Percentiles rank a stretch among this genome's conserved stretches.
Evolutionary conservation across 1,140 invertebrate genomes (phyloP).

Genomic region (Caenorhabditis tropicalis): DNA sequence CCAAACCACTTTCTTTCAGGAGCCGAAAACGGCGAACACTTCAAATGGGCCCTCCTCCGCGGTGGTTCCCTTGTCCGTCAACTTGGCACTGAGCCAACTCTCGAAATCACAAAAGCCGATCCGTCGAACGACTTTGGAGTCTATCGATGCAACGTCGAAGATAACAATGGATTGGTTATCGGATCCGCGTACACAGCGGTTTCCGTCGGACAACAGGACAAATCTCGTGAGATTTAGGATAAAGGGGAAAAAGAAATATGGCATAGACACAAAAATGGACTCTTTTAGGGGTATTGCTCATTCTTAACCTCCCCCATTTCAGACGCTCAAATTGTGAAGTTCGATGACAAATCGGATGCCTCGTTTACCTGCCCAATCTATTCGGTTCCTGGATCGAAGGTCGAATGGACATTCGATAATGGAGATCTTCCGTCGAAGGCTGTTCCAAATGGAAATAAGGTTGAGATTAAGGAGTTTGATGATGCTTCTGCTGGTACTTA

Average conservation of each 20-base stretch:
- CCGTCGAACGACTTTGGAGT: conserved; percentile 71
- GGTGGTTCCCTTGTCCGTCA: conserved; percentile 66
- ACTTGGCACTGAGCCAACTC: conserved; percentile 62
- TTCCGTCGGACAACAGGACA: conserved; percentile 63
- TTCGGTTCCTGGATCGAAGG: conserved; percentile 68
- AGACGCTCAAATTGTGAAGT: conserved; percentile 63
- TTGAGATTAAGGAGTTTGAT: conserved; percentile 68
- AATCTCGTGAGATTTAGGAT: conserved; percentile 40
- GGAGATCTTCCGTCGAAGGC: conserved; percentile 65
- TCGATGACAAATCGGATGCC: conserved; percentile 69
- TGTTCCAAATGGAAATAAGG: conserved; percentile 64
- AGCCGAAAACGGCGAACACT: conserved; percentile 60
- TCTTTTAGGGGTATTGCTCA: no score
- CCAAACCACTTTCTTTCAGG: conserved; percentile 36
- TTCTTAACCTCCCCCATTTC: no score
- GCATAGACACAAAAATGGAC: conserved; percentile 6
- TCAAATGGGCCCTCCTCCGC: conserved; percentile 68
- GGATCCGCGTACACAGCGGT: conserved; percentile 68
- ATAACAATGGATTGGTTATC: conserved; percentile 66
- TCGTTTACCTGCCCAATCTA: conserved; percentile 69
- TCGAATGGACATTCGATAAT: conserved; percentile 60
- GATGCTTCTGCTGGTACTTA: conserved; percentile 66
- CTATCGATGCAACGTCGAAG: conserved; percentile 71
- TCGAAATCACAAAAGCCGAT: conserved; percentile 66
- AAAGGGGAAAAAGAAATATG: background rate